Evolutionary conservation across 2,113 vertebrate genomes (phyloP), one percentile per base, ranked within the genome.

Genomic region (Callorhinus ursinus): DNA sequence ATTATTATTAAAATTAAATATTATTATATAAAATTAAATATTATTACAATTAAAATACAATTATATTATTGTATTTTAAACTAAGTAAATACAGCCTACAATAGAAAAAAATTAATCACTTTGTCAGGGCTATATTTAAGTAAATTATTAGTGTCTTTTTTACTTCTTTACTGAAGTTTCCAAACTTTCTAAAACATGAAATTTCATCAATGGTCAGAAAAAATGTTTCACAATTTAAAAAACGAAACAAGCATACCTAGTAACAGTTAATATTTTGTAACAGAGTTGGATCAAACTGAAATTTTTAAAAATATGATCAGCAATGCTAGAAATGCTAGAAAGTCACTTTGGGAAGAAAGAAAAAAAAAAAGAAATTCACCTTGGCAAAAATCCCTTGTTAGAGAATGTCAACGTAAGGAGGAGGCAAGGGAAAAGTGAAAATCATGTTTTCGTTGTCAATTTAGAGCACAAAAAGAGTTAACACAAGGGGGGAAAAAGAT

Each of bases 301-400:
- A 11, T 49, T 76, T 65, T 49, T 28, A 51, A 59, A 84, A 77
- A 24, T 77, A 63, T 96, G 90, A 97, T 93, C 92, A 93, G 69
- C 67, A 97, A 95, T 96, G 96, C 87, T 96, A 95, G 96, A 98
- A 98, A 96, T 39, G 36, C 36, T 36, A 98, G 59, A 97, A 98
- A 97, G 81, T 94, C 63, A 67, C 59, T 65, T 92, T 95, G 33
- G 61, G 96, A 92, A 10, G 36, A 36, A 36, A 36, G n/a, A 53
- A 53, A 53, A 13, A 53, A 53, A 53, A 13, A 53, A 57, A 22
- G 57, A 57, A 21, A 57, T 57, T 57, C 57, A 57, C 57, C 14
- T 67, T 67, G 15, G 65, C 15, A 71, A 94, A 96, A 97, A 71
- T 65, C 26, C 87, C 96, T 97, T 97, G 93, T 96, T 89, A 97